A percentile compares a stretch with the other conserved stretches of the same genome.
phyloP scores from a whole-genome alignment of 2,797 vertebrate genomes.

The Strix occidentalis region DNA sequence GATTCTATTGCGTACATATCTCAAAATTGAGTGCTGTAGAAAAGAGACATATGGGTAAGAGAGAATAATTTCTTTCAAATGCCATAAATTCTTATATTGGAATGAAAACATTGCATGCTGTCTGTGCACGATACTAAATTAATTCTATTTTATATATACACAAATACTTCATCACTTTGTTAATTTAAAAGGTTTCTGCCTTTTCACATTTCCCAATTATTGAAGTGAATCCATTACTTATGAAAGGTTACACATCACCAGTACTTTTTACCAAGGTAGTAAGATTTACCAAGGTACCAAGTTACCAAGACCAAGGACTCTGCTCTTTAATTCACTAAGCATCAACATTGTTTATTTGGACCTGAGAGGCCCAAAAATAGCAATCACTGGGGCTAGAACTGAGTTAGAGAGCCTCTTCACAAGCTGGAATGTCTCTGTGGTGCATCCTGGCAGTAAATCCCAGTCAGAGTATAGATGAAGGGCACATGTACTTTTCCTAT shows the following conservation, averaged over 20 bases:
- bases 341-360: background rate
- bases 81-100: background rate
- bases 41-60: slow-evolving; percentile 3
- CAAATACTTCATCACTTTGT: background rate
- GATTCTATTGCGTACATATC: background rate
- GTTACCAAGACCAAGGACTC: background rate
- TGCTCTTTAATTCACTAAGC: background rate
- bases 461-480: background rate
- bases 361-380: background rate
- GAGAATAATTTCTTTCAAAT: background rate
- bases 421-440: background rate
- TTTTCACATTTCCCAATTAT: background rate
- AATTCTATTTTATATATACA: background rate
- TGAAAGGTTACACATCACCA: background rate
- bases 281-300: too few relatives aligned
- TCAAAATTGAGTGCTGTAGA: background rate
- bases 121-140: background rate
- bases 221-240: background rate
- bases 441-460: background rate
- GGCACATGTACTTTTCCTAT: accelerated
- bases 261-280: background rate
- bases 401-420: background rate
- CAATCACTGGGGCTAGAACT: background rate
- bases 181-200: background rate
- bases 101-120: slow-evolving; percentile 1